Base-by-base conservation (phyloP, 2,797 vertebrate genomes). In the Eulemur rubriventer region DNA sequence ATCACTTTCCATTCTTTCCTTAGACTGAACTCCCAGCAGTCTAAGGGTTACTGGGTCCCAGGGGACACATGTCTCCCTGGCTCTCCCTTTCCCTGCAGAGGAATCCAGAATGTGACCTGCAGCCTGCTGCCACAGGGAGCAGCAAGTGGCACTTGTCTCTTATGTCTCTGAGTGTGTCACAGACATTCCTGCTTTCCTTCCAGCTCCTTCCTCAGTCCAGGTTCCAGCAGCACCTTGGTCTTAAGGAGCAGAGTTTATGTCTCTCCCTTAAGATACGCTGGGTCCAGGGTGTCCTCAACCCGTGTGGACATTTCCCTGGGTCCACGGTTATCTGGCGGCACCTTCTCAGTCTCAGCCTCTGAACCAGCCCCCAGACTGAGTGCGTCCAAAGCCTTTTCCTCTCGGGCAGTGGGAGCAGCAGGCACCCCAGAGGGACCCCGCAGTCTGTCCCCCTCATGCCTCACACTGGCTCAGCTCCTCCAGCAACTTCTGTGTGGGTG, bases 381-480 rank as follows among this genome's bases (percentile, higher is more conserved):
- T 41, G 10, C 24, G 69, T 70, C 22, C n/a, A 35, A 69, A 69
- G 50, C 30, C 48, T 55, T 9, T 16, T 24, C 33, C 28, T 30
- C 69, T 26, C 5, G 2, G 33, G 26, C 14, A 43, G 24, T 12
- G 22, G 76, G 35, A 28, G 24, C 46, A 30, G 7, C 1, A 0
- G 67, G 46, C 30, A 87, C n/a, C 28, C 18, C 35, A 41, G 59
- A 48, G 35, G 20, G 50, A 6, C 57, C 67, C 67, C 46, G 13
- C 14, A 7, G 14, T 41, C 22, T n/a, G 52, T 38, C 22, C 75
- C 4, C 22, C 0, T 6, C 26, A 0, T 28, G 7, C 35, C 50
- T 30, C 76, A 26, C 2, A 0, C 46, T 6, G 1, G 4, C 18
- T 67, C 24, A 73, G 22, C 72, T 48, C 43, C 43, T 65, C 57